Evolutionary conservation across 2,113 vertebrate species (phyloP).

Genomic region (Papio anubis): DNA sequence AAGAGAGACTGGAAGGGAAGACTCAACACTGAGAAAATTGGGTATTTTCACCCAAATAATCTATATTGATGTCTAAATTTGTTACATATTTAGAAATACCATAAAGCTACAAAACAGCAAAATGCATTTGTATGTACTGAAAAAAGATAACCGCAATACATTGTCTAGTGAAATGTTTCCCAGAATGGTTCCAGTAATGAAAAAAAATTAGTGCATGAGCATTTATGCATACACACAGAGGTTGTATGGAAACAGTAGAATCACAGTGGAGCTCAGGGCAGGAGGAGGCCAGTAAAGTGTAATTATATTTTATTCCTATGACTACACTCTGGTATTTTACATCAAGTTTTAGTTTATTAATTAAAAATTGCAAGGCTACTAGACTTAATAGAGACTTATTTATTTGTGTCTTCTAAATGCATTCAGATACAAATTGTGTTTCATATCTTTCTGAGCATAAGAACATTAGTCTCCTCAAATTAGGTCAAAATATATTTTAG

Average conservation of each 20-base stretch:
- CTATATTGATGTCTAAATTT: not conserved
- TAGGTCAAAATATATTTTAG: not conserved
- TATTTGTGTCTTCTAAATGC: constrained; percentile 2
- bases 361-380: constrained; percentile 4
- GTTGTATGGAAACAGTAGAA: not conserved
- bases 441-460: constrained; percentile 20
- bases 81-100: not conserved
- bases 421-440: not conserved
- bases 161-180: not conserved
- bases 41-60: not conserved
- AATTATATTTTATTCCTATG: not conserved
- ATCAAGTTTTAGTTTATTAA: not conserved
- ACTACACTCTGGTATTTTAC: not conserved
- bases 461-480: not conserved
- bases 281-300: not conserved
- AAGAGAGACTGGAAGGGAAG: not conserved
- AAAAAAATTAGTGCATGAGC: not conserved
- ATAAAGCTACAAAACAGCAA: not conserved
- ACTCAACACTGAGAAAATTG: not conserved
- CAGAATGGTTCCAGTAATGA: constrained; percentile 7
- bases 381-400: not conserved
- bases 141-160: not conserved
- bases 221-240: not conserved
- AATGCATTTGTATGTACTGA: not conserved
- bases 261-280: not conserved